Conservation (phyloP, 2,888 invertebrate species). For the Drosophila tripunctata region DNA sequence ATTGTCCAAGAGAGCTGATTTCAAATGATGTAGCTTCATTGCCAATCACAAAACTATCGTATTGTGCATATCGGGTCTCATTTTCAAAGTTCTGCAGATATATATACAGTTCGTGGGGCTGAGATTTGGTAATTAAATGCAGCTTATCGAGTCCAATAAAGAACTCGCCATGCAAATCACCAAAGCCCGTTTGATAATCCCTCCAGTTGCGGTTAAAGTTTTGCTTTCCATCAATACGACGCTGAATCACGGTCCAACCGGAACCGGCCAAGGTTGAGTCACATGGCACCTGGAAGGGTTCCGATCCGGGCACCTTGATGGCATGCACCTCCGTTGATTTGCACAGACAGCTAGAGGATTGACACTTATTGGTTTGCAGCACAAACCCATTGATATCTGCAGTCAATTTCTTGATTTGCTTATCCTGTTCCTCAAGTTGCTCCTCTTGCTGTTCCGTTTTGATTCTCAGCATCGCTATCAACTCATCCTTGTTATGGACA, state of each 20-base stretch:
- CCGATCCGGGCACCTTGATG: constrained; percentile 23
- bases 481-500: constrained; percentile 39
- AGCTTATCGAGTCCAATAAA: constrained; percentile 89
- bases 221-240: constrained; percentile 87
- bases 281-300: constrained; percentile 86
- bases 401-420: constrained; percentile 4
- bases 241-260: constrained; percentile 89
- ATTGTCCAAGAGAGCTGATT: constrained; percentile 87
- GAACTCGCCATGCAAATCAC: constrained; percentile 88
- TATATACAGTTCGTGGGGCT: constrained; percentile 86
- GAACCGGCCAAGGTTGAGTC: constrained; percentile 86
- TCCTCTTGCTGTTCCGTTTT: constrained; percentile 39
- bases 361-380: constrained; percentile 31
- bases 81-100: constrained; percentile 87
- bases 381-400: not conserved
- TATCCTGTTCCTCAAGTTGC: constrained; percentile 32
- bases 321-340: constrained; percentile 30
- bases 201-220: constrained; percentile 88
- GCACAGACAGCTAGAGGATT: constrained; percentile 41
- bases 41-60: constrained; percentile 87
- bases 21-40: constrained; percentile 87
- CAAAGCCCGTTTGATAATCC: constrained; percentile 89
- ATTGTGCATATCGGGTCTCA: constrained; percentile 86
- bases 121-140: constrained; percentile 83
- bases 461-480: constrained; percentile 42